Conservation (phyloP, 2,797 vertebrate genomes). For the Chaetodon trifasciatus region DNA sequence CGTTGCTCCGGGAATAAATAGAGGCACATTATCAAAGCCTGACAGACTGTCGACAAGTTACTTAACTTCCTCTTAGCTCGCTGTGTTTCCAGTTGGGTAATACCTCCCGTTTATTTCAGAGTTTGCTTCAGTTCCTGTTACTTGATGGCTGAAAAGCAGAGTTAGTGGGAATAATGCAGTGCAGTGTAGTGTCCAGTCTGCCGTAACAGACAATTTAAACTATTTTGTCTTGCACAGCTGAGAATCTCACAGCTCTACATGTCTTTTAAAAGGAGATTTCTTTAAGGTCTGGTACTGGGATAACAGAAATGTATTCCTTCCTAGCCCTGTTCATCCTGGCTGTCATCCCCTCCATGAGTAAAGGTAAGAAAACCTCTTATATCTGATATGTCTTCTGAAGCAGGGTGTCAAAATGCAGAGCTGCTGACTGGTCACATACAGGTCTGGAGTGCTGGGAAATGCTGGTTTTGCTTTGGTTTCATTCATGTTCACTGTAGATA, state of each 20-base stretch:
- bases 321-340: conserved; percentile 2
- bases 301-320: conserved; percentile 47
- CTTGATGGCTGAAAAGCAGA: not conserved
- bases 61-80: conserved; percentile 67
- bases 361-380: conserved; percentile 53
- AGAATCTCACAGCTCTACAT: not conserved
- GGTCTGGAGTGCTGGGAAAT: conserved; percentile 7
- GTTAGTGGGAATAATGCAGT: not conserved
- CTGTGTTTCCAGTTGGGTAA: conserved; percentile 67
- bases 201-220: not conserved
- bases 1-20: not conserved
- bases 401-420: not conserved
- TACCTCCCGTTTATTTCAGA: conserved; percentile 55
- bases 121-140: conserved; percentile 77
- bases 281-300: not conserved
- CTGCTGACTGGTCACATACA: not conserved
- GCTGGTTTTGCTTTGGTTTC: conserved; percentile 46
- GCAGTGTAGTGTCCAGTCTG: not conserved
- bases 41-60: conserved; percentile 4
- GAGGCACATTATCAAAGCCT: not conserved
- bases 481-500: not conserved
- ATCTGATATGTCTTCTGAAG: not conserved
- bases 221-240: not conserved
- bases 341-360: conserved; percentile 5
- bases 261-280: not conserved